Evolutionary conservation across 2,888 invertebrate species (phyloP).

Genomic region (Atethmia centrago): DNA sequence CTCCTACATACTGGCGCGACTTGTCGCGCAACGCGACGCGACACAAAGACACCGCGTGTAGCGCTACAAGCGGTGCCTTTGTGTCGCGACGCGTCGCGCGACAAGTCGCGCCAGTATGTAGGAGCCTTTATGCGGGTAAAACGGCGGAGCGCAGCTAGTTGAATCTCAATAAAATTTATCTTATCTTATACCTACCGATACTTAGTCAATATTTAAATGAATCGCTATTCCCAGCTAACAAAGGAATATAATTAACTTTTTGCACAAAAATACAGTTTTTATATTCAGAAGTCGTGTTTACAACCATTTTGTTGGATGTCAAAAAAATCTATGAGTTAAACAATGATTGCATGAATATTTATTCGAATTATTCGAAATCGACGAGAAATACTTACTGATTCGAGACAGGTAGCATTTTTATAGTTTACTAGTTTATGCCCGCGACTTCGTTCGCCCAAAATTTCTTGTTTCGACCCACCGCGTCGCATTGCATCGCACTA

Average conservation of each 20-base stretch:
- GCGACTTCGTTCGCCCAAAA: not conserved
- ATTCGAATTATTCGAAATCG: slow-evolving; percentile 34
- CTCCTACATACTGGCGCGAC: no score
- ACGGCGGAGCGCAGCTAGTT: no score
- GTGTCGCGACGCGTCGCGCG: no score
- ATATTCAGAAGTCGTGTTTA: slow-evolving; percentile 43
- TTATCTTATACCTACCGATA: slow-evolving; percentile 5
- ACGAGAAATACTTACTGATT: slow-evolving; percentile 34
- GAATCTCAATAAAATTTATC: not conserved
- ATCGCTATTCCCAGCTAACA: slow-evolving; percentile 33
- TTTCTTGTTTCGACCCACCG: no score
- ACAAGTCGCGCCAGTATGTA: no score
- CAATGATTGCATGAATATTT: slow-evolving; percentile 49
- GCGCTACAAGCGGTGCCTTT: no score
- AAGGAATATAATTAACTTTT: slow-evolving; percentile 46
- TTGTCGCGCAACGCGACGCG: no score
- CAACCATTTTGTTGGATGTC: slow-evolving; percentile 29
- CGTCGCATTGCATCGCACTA: no score
- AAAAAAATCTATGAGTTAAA: slow-evolving; percentile 33
- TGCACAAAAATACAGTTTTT: slow-evolving; percentile 44
- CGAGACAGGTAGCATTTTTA: slow-evolving; percentile 50
- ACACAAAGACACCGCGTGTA: no score
- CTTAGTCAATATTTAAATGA: slow-evolving; percentile 35
- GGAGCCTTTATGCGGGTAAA: no score
- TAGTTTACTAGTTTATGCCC: not conserved